A percentile compares a stretch with the other conserved stretches of the same genome.
These are phyloP conservation scores for Drosophila conformis DNA, from an alignment of 2,888 invertebrate species.

Conservation along the genomic window DNA sequence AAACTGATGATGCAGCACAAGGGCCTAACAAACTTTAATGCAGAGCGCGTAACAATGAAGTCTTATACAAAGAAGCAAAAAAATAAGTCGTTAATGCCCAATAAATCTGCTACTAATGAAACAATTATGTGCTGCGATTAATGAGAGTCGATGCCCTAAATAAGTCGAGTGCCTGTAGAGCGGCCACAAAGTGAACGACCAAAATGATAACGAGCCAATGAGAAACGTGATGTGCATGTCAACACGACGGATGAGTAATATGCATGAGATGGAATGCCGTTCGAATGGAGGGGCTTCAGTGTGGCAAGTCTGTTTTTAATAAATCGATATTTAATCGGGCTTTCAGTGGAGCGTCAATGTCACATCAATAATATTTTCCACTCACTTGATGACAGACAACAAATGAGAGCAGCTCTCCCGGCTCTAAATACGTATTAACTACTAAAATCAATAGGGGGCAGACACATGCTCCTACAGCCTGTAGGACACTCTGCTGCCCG, in stretches of 20 bases:
- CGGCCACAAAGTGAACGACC: constrained; percentile 20
- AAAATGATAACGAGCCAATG: constrained; percentile 24
- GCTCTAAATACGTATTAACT: constrained; percentile 8
- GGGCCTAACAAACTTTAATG: constrained; percentile 41
- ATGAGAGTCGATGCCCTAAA: constrained; percentile 55
- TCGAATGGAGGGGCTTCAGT: background rate
- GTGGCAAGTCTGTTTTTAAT: constrained; percentile 59
- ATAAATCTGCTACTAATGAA: constrained; percentile 78
- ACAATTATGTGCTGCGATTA: constrained; percentile 77
- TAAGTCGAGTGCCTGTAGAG: constrained; percentile 38
- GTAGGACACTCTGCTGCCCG: background rate
- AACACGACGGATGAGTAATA: constrained; percentile 67
- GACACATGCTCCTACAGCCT: background rate
- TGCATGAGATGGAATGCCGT: constrained; percentile 35
- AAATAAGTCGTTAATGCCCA: constrained; percentile 56
- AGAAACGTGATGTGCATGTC: constrained; percentile 69
- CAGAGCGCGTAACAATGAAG: constrained; percentile 46
- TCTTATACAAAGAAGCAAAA: constrained; percentile 1
- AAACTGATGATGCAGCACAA: constrained; percentile 47
- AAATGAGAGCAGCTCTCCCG: constrained; percentile 21
- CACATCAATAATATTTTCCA: constrained; percentile 59
- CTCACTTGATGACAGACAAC: constrained; percentile 44
- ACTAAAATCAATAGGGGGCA: constrained; percentile 31
- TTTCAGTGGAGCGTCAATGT: constrained; percentile 46
- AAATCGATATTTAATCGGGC: constrained; percentile 66